Base-by-base conservation (phyloP, 2,113 vertebrate genomes). In the Phyllostomus hastatus region DNA sequence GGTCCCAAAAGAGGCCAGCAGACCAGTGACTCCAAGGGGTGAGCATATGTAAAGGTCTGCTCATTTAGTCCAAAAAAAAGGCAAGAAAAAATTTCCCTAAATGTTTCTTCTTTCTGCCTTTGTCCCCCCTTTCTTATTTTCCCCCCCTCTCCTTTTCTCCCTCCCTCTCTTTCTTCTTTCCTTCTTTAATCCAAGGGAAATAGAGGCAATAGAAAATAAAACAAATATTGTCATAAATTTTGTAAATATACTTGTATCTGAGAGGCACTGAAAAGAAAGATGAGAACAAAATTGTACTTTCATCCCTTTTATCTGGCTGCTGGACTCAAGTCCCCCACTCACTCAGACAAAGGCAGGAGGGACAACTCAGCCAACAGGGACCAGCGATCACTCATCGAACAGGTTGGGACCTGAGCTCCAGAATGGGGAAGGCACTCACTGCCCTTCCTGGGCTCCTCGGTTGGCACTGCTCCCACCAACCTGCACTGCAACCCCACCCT, bases 201-300 rank as follows among this genome's bases (percentile, higher is more conserved):
- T 85, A 31, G 31, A 85, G 38, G 38, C 38, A 41, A 41, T 41
- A 88, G 35, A 48, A 84, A 16, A 78, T 26, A 50, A 76, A 85
- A 61, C 41, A 64, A 33, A 57, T 4, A 43, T 43, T 86, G 10
- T 73, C 76, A 87, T 38, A 83, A 50, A 83, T 80, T 41, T 75
- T 83, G 9, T 89, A 89, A 90, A 89, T 46, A 73, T 38, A n/a
- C 52, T 83, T 43, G n/a, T n/a, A 61, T 46, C 87, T 66, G 28
- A 86, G 79, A 87, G 43, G 69, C 35, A 91, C 95, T 4, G 66
- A 88, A 73, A 66, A 64, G 54, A 92, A 87, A 78, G 73, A 86
- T 90, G 66, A 86, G 75, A 90, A 85, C 43, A 87, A 87, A 95
- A 80, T 31, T 11, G 1, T 31, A 48, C n/a, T 79, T 79, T 73